phyloP scores from a whole-genome alignment of 2,113 vertebrate genomes.

The Podarcis cretensis region DNA sequence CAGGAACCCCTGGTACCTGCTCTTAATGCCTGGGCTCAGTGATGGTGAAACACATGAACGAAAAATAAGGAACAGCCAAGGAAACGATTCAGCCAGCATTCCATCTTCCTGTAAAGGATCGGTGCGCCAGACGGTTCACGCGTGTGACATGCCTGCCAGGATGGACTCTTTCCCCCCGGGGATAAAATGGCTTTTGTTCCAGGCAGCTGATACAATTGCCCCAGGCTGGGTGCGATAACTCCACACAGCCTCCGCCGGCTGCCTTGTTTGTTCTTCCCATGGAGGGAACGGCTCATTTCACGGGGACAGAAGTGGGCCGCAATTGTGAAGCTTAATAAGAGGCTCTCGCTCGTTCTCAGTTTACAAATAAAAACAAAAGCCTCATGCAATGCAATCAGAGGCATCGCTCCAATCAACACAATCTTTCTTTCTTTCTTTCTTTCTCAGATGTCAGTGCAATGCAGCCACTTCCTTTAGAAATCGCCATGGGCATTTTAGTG shows the following conservation, averaged over 20 bases:
- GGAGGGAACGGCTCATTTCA: background rate
- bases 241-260: background rate
- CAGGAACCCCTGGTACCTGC: background rate
- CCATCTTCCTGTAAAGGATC: too few relatives aligned
- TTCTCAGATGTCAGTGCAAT: too few relatives aligned
- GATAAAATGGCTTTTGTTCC: background rate
- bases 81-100: background rate
- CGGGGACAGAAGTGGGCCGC: background rate
- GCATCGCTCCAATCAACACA: background rate
- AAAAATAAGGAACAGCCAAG: too few relatives aligned
- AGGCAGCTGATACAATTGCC: background rate
- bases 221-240: background rate
- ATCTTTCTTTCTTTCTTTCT: background rate
- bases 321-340: background rate
- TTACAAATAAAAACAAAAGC: slow-evolving; percentile 19
- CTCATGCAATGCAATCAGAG: background rate
- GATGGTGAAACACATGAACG: background rate
- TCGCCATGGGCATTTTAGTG: background rate
- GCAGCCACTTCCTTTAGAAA: background rate
- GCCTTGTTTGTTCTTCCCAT: slow-evolving; percentile 33
- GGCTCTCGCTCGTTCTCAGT: background rate
- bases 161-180: background rate
- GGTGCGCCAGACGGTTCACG: background rate
- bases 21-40: background rate
- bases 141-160: too few relatives aligned